These are phyloP conservation scores for Drosophila infuscata DNA, from an alignment of 2,888 invertebrate genomes.

Conservation along the genomic window DNA sequence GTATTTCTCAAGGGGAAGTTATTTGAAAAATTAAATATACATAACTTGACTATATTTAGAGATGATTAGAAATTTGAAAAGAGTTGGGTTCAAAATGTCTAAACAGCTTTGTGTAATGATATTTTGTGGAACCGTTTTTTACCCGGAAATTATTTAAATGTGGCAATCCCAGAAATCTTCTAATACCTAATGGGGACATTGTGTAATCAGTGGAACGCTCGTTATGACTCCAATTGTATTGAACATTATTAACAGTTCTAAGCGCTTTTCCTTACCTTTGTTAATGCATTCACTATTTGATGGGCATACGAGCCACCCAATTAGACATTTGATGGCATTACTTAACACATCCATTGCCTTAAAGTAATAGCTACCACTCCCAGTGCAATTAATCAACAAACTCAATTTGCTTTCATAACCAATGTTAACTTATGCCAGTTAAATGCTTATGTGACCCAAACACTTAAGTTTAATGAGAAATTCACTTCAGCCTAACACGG, in stretches of 20 bases:
- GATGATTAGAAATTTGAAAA: neutral
- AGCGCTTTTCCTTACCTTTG: constrained; percentile 28
- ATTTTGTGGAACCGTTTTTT: neutral
- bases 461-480: constrained; percentile 38
- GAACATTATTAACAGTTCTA: constrained; percentile 28
- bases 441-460: constrained; percentile 29
- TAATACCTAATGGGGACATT: neutral
- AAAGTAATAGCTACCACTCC: constrained; percentile 18
- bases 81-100: too few species aligned
- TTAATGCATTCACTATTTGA: constrained; percentile 48
- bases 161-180: neutral
- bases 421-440: constrained; percentile 7
- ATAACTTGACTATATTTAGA: neutral
- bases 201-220: neutral
- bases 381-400: constrained; percentile 30
- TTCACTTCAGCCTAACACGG: constrained; percentile 57
- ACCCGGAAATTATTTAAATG: constrained; percentile 7
- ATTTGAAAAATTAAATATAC: neutral
- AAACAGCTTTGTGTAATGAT: neutral
- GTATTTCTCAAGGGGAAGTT: constrained; percentile 18
- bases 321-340: constrained; percentile 35
- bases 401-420: constrained; percentile 43
- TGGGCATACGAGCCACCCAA: constrained; percentile 39
- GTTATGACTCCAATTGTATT: constrained; percentile 16
- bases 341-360: constrained; percentile 29